Evolutionary conservation across 2,888 invertebrate species (phyloP), one percentile per base, ranked within the genome.

Genomic region (Pseudococcus jackbeardsleyi): DNA sequence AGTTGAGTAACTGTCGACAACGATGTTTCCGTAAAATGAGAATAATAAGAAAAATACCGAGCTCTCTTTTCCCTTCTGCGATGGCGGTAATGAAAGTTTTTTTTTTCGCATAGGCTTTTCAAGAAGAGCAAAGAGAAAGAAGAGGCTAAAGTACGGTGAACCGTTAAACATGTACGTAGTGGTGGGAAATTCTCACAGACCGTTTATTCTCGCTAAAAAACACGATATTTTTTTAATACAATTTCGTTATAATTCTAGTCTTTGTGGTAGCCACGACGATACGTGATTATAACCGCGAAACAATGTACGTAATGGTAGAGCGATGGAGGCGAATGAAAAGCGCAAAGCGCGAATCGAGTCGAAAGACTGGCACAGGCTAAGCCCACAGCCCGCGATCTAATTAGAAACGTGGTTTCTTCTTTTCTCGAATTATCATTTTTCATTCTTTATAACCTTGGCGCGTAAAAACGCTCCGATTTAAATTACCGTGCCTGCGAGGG

Each of bases 201-300:
- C 79, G 79, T 42, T 79, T 79, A 79, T 79, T 79, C 79, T 79
- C 46, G 79, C 79, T 79, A 79, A 79, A 79, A 59, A 79, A 79
- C 79, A 79, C 3, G 26, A 33, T 79, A 79, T 79, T 79, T 79
- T 42, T 33, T 33, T 33, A 33, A 33, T 79, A 79, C 79, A 79
- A 79, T 79, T 79, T 79, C 42, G 79, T 79, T 79, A 79, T 79
- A 77, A 77, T 46, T 79, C 42, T 79, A 79, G 42, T 79, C 42
- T 79, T 79, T 42, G 42, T 79, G 79, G 79, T 79, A 6, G 79
- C 79, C 22, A 42, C 79, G 79, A 79, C 79, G 42, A 79, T 79
- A 22, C 79, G 79, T 79, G 42, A 79, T 79, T 79, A 79, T 42
- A 59, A 46, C 42, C 42, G 79, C 79, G 79, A 79, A 72, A 79